Conservation (phyloP, 2,797 vertebrate genomes). For the Cuculus canorus region DNA sequence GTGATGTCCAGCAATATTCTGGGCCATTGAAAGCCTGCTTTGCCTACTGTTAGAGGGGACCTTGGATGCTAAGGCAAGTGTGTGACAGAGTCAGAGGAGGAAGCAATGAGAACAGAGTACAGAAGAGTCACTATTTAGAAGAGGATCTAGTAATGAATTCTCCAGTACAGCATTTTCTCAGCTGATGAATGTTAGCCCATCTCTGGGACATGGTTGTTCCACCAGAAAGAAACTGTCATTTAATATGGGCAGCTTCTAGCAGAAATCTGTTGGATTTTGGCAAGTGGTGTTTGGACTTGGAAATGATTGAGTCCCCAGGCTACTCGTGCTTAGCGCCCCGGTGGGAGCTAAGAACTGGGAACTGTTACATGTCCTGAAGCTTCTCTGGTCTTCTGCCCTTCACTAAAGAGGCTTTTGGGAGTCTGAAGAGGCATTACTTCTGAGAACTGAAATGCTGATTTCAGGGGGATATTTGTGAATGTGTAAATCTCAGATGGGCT, state of each 20-base stretch:
- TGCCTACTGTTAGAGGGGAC: background rate
- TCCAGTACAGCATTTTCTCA: background rate
- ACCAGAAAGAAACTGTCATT: background rate
- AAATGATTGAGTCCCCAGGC: background rate
- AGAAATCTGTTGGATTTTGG: background rate
- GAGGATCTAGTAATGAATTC: background rate
- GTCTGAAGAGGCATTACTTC: background rate
- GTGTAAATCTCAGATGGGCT: background rate
- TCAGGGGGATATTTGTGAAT: background rate
- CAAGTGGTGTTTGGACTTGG: background rate
- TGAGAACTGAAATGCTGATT: background rate
- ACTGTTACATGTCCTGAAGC: rapidly evolving
- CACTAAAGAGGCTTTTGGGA: background rate
- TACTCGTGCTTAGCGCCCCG: background rate
- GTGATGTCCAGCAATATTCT: background rate
- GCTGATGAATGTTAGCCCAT: background rate
- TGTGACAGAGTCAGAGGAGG: background rate
- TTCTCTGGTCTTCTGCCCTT: background rate
- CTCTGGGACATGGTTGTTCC: background rate
- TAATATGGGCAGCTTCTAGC: background rate
- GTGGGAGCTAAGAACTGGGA: background rate
- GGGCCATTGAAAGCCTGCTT: background rate
- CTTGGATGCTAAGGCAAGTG: background rate
- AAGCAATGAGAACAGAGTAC: background rate
- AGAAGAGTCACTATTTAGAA: background rate